Evolutionary conservation across 2,797 vertebrate species (phyloP).

Genomic region (Microchirus variegatus): DNA sequence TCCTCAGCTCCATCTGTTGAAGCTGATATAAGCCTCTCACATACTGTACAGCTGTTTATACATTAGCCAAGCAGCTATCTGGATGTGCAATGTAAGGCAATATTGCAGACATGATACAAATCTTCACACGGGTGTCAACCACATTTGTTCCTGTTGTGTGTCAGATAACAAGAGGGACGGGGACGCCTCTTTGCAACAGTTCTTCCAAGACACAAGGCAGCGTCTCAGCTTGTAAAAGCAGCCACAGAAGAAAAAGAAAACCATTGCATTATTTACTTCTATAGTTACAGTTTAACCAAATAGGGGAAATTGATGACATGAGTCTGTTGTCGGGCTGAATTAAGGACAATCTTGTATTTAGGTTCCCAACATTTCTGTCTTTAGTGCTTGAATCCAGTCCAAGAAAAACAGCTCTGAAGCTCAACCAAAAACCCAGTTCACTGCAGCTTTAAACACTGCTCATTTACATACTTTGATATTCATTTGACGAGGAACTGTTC

Average conservation of each 20-base stretch:
- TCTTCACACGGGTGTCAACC: too few relatives aligned
- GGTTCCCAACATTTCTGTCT: conserved; percentile 12
- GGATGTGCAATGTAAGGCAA: too few relatives aligned
- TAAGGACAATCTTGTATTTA: conserved; percentile 14
- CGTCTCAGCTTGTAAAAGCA: too few relatives aligned
- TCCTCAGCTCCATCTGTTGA: background rate
- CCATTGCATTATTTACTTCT: too few relatives aligned
- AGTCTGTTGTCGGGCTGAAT: background rate
- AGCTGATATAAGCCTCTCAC: background rate
- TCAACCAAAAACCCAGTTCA: conserved; percentile 22
- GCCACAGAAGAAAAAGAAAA: too few relatives aligned
- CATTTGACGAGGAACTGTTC: background rate
- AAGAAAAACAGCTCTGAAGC: conserved; percentile 28
- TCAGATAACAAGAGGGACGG: too few relatives aligned
- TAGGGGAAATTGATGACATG: too few relatives aligned
- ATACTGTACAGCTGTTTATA: background rate
- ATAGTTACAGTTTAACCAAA: too few relatives aligned
- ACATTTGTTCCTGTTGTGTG: too few relatives aligned
- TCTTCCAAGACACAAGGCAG: too few relatives aligned
- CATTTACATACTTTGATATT: conserved; percentile 2
- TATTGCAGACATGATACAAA: too few relatives aligned
- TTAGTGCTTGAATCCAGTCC: conserved; percentile 10
- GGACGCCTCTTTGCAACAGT: too few relatives aligned
- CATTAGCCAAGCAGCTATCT: background rate
- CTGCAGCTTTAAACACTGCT: conserved; percentile 1